Base-by-base conservation (phyloP, 2,113 vertebrate species). In the Nothocercus nigrocapillus region DNA sequence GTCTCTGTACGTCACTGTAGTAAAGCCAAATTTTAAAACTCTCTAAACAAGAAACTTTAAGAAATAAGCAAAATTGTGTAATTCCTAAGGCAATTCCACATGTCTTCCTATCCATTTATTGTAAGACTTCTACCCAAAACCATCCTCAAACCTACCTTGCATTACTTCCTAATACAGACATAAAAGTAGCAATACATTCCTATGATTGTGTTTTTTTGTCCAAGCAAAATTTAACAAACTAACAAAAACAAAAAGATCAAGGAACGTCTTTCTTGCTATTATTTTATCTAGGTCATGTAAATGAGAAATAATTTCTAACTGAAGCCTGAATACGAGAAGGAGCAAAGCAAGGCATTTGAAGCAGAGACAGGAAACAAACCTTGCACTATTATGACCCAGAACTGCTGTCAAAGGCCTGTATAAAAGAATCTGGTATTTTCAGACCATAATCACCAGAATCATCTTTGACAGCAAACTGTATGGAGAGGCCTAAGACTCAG, bases 221-320 rank as follows among this genome's bases (percentile, higher is more conserved):
- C 76, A 91, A 93, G 92, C 88, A 93, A 90, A 90, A 85, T 86
- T 81, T 44, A 90, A 56, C 90, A 93, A 94, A 86, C 68, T 90
- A 96, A 95, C 56, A 83, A 82, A 74, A 76, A 86, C 81, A 72
- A 59, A 88, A 85, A 96, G 80, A 95, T 93, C 90, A 96, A 96
- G 93, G 82, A 94, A 78, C 73, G 59, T 94, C 82, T 88, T 95
- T 88, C 92, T 86, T 92, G 78, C 82, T 91, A 91, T 95, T 95
- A 83, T 94, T 91, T 80, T 96, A 96, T 95, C 88, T 97, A 96
- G 95, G 96, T 94, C 93, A 97, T 95, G 95, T 96, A 96, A 95
- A 95, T 96, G 95, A 95, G 95, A 91, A 93, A 90, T 93, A 86
- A 73, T 96, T 94, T 93, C 85, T 81, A 92, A 96, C 72, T 97